Evolutionary conservation across 1,140 invertebrate genomes (phyloP), one percentile per base, ranked within the genome.

Genomic region (Euura lappo): DNA sequence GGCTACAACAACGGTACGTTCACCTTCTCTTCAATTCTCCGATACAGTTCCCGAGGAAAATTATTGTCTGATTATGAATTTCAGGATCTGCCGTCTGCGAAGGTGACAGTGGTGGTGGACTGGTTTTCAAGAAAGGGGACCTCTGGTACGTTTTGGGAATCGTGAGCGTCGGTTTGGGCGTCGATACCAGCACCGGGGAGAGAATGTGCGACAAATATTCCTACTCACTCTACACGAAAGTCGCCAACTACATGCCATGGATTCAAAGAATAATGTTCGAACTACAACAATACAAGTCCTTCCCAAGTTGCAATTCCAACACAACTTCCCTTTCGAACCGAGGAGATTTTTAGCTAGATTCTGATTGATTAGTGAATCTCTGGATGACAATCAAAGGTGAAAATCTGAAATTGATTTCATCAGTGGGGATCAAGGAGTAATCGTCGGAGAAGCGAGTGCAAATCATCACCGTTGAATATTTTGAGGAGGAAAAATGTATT

Each of bases 51-150:
- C 70, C 13, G 10, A 0, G 3, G 13, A 4, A 60, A n/a, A 60
- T 60, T 60, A 6, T 60, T 60, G 8, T 60, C 2, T 68, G 67
- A 68, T 11, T 68, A 10, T 68, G 8, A 28, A 8, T 82, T 83
- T 44, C 64, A 88, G 86, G 86, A 47, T 79, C 86, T 3, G 79
- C 86, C 0, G 85, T 87, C 13, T 88, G 86, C 68, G 79, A 87
- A 64, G 86, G 86, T 46, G 86, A 88, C 47, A 88, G 86, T 73
- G 86, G 86, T 1, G 85, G 86, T 46, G 86, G 86, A 72, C 78
- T 88, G 3, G 79, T 85, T 4, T 84, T 87, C 64, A 71, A 81
- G 45, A 79, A 69, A 7, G 67, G 75, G 45, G 75, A 71, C 44
- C 46, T 83, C 0, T 87, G 81, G 83, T 87, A 85, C 71, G 76